Evolutionary conservation across 2,888 invertebrate genomes (phyloP).

Genomic region (Xylota segnis): DNA sequence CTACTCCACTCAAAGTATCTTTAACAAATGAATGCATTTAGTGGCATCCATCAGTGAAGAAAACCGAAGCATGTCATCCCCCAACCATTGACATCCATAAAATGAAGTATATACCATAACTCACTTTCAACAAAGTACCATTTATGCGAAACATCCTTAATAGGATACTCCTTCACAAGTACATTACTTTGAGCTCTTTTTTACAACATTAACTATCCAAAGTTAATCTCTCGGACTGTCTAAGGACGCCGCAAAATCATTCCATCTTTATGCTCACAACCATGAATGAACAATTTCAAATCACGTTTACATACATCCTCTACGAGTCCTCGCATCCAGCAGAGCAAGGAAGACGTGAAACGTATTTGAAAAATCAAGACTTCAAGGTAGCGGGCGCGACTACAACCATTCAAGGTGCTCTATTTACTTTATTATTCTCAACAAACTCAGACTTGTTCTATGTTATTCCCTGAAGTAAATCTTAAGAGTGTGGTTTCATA

Average conservation of each 20-base stretch:
- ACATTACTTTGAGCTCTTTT: slow-evolving; percentile 1
- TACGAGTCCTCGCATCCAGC: background rate
- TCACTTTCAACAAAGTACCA: background rate
- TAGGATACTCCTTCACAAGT: background rate
- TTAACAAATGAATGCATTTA: too few species aligned
- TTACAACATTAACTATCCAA: background rate
- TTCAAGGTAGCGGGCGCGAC: background rate
- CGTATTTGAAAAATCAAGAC: background rate
- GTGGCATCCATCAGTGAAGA: too few species aligned
- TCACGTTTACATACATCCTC: background rate
- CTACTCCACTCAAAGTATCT: too few species aligned
- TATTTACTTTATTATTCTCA: slow-evolving; percentile 7
- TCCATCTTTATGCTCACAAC: background rate
- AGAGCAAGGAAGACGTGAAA: background rate
- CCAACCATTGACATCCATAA: background rate
- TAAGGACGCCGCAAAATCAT: background rate
- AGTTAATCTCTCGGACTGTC: background rate
- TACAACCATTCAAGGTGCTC: background rate
- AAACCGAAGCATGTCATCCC: background rate
- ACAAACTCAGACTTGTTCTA: background rate
- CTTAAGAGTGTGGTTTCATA: background rate
- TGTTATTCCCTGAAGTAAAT: slow-evolving; percentile 12
- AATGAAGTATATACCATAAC: background rate
- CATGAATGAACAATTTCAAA: background rate
- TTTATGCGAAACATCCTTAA: background rate